Evolutionary conservation across 1,140 invertebrate species (phyloP).

Genomic region (Xylocopa sonorina): DNA sequence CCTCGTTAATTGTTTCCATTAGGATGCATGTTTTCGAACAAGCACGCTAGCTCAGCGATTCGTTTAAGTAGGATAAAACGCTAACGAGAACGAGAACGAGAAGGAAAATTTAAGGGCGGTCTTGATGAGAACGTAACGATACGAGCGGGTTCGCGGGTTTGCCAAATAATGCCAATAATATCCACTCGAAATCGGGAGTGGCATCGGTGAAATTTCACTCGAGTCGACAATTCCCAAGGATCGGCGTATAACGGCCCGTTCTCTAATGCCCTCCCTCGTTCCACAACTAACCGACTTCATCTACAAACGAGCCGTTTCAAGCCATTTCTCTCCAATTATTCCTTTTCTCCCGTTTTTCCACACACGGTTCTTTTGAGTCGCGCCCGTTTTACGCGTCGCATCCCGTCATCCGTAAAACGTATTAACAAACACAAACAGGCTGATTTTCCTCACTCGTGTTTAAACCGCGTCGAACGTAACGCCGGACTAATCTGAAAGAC

Average conservation of each 20-base stretch:
- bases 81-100: no score
- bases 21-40: no score
- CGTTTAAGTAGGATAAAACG: background rate
- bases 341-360: background rate
- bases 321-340: slow-evolving; percentile 32
- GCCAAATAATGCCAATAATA: slow-evolving; percentile 67
- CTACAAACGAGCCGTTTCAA: slow-evolving; percentile 58
- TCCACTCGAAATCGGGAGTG: slow-evolving; percentile 44
- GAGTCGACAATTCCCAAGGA: slow-evolving; percentile 44
- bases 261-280: slow-evolving; percentile 59
- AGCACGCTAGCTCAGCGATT: no score
- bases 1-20: no score
- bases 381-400: background rate
- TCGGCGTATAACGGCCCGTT: slow-evolving; percentile 35
- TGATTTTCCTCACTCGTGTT: background rate
- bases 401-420: background rate
- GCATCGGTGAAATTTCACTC: slow-evolving; percentile 61
- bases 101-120: background rate
- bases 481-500: no score
- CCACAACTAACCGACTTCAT: slow-evolving; percentile 49
- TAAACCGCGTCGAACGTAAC: no score
- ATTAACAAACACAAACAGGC: background rate
- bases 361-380: background rate
- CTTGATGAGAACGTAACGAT: slow-evolving; percentile 44
- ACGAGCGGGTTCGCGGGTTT: slow-evolving; percentile 36